Percentiles rank a stretch among this genome's conserved stretches.
Evolutionary conservation across 2,113 vertebrate genomes (phyloP).

Genomic region (Brachirus orientalis): DNA sequence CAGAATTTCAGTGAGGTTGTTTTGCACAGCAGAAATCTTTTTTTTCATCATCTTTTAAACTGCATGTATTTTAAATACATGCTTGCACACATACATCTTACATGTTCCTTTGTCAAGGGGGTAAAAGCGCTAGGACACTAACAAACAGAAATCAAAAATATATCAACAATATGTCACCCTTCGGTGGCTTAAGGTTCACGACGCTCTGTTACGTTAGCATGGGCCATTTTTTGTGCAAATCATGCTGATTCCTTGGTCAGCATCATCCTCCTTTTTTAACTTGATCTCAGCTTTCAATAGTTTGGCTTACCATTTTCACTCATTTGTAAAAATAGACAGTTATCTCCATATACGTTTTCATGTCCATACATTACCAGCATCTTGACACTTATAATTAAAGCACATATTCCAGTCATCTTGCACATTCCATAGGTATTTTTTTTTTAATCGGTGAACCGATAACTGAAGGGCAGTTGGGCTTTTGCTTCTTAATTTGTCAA

Average conservation of each 20-base stretch:
- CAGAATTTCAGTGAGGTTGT: slow-evolving; percentile 61
- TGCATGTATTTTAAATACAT: slow-evolving; percentile 59
- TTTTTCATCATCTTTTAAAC: slow-evolving; percentile 59
- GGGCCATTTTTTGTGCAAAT: slow-evolving; percentile 76
- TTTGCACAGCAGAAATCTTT: slow-evolving; percentile 67
- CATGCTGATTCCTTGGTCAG: slow-evolving; percentile 61
- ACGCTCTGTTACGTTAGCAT: slow-evolving; percentile 54
- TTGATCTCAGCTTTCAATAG: slow-evolving; percentile 65
- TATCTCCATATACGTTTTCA: slow-evolving; percentile 35
- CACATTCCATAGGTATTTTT: slow-evolving; percentile 53
- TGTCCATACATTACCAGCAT: slow-evolving; percentile 55
- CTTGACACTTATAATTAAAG: slow-evolving; percentile 63
- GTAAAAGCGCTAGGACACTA: not conserved
- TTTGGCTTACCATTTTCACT: slow-evolving; percentile 75
- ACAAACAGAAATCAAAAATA: slow-evolving; percentile 22
- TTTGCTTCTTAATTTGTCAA: slow-evolving; percentile 26
- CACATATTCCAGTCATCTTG: slow-evolving; percentile 65
- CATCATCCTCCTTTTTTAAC: slow-evolving; percentile 31
- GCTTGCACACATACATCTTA: slow-evolving; percentile 44
- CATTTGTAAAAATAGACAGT: slow-evolving; percentile 63
- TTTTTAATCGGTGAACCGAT: slow-evolving; percentile 16
- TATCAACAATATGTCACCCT: slow-evolving; percentile 36
- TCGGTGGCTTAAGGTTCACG: slow-evolving; percentile 55
- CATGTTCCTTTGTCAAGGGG: slow-evolving; percentile 60
- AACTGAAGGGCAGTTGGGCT: slow-evolving; percentile 8